Conservation (phyloP, 2,113 vertebrate genomes). For the Halichoerus grypus region DNA sequence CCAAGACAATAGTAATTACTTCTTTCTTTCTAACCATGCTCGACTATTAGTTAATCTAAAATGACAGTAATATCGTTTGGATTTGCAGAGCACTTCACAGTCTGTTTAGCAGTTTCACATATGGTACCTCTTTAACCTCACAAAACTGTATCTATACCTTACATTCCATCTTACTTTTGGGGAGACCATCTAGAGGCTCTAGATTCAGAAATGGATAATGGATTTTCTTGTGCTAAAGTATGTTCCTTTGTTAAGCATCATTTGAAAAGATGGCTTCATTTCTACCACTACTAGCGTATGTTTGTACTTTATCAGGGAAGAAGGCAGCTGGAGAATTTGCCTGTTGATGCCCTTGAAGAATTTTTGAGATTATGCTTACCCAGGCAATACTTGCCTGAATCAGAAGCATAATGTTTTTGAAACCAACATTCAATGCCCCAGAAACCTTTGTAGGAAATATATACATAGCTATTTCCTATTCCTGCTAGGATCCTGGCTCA, state of each 20-base stretch:
- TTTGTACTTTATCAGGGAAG: neutral
- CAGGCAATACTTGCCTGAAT: neutral
- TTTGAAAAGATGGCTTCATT: constrained; percentile 25
- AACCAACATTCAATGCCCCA: neutral
- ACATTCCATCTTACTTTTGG: neutral
- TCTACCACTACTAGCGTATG: neutral
- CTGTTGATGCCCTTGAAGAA: neutral
- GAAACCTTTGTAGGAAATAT: neutral
- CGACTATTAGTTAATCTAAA: constrained; percentile 14
- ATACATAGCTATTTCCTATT: neutral
- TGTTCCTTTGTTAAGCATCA: neutral
- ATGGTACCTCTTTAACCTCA: neutral
- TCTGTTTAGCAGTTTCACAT: neutral
- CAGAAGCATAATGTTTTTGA: constrained; percentile 34
- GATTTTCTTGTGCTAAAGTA: neutral
- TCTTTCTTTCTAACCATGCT: neutral
- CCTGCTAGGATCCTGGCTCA: neutral
- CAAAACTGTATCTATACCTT: neutral
- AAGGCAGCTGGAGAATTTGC: neutral
- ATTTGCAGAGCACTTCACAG: neutral
- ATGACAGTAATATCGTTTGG: neutral
- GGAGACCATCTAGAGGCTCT: neutral
- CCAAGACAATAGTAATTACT: neutral
- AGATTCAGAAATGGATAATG: neutral
- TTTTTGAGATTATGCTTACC: neutral